Conservation (phyloP, 2,888 invertebrate species). For the Horisme vitalbata region DNA sequence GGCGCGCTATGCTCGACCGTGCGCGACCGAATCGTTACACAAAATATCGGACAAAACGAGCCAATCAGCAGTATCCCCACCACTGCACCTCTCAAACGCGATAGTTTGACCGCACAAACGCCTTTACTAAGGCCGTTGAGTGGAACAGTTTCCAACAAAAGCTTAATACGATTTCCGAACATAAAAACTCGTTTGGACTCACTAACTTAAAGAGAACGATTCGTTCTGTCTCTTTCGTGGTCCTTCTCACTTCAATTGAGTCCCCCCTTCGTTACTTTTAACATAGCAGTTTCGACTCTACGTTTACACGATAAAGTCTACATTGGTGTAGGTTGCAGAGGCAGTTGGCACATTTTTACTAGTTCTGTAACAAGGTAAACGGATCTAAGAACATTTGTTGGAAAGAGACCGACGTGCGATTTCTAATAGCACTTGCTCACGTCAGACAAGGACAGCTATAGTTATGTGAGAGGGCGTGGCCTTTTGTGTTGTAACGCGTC, state of each 20-base stretch:
- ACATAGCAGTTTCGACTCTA: constrained; percentile 40
- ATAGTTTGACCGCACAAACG: constrained; percentile 80
- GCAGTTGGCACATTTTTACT: constrained; percentile 59
- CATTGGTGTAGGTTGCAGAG: constrained; percentile 29
- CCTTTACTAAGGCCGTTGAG: constrained; percentile 80
- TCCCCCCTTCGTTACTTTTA: constrained; percentile 55
- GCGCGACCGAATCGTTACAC: constrained; percentile 66
- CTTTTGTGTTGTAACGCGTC: constrained; percentile 66
- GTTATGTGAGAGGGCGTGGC: constrained; percentile 62
- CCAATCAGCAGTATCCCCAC: constrained; percentile 76
- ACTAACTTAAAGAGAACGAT: constrained; percentile 78
- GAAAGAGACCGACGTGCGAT: constrained; percentile 53
- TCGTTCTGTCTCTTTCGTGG: constrained; percentile 68
- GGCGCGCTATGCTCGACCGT: constrained; percentile 68
- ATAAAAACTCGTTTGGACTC: constrained; percentile 82
- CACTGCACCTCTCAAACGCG: constrained; percentile 66
- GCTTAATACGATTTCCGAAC: constrained; percentile 83
- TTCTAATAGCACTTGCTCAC: constrained; percentile 3
- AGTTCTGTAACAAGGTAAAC: constrained; percentile 63
- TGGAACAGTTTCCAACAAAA: constrained; percentile 82
- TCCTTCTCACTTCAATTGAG: constrained; percentile 71
- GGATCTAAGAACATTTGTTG: constrained; percentile 53
- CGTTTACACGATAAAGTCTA: not conserved
- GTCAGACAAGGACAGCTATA: constrained; percentile 51
- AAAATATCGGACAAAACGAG: constrained; percentile 67